These are phyloP conservation scores for Emydura subglobosa DNA, from an alignment of 2,113 vertebrate species.

Conservation along the genomic window DNA sequence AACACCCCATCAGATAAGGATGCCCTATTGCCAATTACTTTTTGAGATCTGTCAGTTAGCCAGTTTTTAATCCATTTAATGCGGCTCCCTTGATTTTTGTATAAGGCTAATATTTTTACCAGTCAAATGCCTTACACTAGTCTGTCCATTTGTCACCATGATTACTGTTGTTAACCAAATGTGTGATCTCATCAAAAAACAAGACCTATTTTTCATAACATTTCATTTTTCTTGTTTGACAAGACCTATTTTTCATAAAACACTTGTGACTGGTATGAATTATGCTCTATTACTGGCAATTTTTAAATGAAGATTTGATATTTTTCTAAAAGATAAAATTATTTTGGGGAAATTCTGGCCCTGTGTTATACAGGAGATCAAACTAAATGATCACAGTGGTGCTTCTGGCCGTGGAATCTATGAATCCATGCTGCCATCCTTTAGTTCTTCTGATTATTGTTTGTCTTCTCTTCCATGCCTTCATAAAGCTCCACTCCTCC, in stretches of 20 bases:
- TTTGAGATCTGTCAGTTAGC: constrained; percentile 38
- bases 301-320: too few species aligned
- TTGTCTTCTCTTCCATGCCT: too few species aligned
- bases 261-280: background rate
- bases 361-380: too few species aligned
- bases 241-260: background rate
- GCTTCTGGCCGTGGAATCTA: too few species aligned
- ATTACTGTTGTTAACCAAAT: constrained; percentile 46
- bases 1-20: constrained; percentile 28
- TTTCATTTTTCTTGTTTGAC: constrained; percentile 13
- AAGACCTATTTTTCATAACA: background rate
- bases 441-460: too few species aligned
- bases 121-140: constrained; percentile 39
- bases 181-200: constrained; percentile 24
- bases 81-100: constrained; percentile 42
- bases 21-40: background rate
- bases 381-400: too few species aligned
- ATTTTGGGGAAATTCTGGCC: too few species aligned
- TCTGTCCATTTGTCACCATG: constrained; percentile 49
- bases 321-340: too few species aligned
- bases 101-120: constrained; percentile 61
- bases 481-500: too few species aligned
- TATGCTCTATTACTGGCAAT: background rate
- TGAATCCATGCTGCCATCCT: too few species aligned
- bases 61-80: constrained; percentile 55